Evolutionary conservation across 2,113 vertebrate species (phyloP).

Genomic region (Festucalex cinctus): DNA sequence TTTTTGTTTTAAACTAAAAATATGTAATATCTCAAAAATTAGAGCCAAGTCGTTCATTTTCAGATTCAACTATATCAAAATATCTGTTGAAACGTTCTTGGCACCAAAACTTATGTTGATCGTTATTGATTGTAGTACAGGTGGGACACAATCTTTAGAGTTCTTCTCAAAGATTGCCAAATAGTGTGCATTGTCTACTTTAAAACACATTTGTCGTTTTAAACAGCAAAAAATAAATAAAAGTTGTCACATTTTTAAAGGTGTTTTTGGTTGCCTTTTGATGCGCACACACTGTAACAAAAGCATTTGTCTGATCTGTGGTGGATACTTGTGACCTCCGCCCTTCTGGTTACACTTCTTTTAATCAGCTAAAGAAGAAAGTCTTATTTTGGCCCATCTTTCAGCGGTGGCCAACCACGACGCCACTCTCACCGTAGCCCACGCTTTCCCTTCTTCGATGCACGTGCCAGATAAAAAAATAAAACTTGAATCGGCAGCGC

Average conservation of each 20-base stretch:
- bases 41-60: no score
- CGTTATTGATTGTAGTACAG: slow-evolving; percentile 24
- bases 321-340: slow-evolving; percentile 34
- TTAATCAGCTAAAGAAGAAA: slow-evolving; percentile 76
- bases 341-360: slow-evolving; percentile 58
- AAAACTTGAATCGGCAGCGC: slow-evolving; percentile 50
- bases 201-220: slow-evolving; percentile 25
- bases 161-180: slow-evolving; percentile 34
- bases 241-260: slow-evolving; percentile 41
- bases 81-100: no score
- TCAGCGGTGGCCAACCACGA: slow-evolving; percentile 55
- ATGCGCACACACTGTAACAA: slow-evolving; percentile 17
- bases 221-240: slow-evolving; percentile 55
- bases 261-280: slow-evolving; percentile 21
- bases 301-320: background rate
- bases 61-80: no score
- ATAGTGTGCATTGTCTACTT: slow-evolving; percentile 38
- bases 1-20: no score
- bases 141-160: slow-evolving; percentile 29
- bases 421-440: slow-evolving; percentile 53
- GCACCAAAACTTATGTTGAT: background rate
- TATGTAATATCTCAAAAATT: no score
- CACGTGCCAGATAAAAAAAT: slow-evolving; percentile 54
- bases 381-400: slow-evolving; percentile 70
- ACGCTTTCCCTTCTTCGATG: slow-evolving; percentile 65